Percentiles rank a stretch among this genome's conserved stretches.
Evolutionary conservation across 1,140 invertebrate genomes (phyloP).

Genomic region (Linepithema humile): DNA sequence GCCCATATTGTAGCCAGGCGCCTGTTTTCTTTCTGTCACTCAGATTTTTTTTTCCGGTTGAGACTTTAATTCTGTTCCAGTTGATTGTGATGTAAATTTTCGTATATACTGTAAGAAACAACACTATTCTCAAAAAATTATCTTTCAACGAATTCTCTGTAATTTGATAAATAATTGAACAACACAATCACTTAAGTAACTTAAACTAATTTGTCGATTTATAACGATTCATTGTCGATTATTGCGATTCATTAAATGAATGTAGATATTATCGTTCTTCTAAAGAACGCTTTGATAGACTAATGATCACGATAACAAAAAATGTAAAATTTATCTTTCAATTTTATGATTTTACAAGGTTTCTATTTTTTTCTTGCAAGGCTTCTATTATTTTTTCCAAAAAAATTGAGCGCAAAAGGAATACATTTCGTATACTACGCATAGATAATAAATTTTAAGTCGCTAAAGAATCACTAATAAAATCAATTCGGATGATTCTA

Average conservation of each 20-base stretch:
- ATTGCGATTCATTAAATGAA: too few relatives aligned
- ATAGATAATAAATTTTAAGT: too few relatives aligned
- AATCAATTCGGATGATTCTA: too few relatives aligned
- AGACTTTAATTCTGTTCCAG: slow-evolving; percentile 25
- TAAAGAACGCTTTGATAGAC: neutral
- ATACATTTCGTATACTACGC: too few relatives aligned
- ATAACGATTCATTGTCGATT: neutral
- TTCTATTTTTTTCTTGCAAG: too few relatives aligned
- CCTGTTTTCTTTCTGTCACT: slow-evolving; percentile 39
- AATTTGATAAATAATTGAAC: neutral
- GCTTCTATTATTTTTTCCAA: too few relatives aligned
- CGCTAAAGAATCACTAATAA: too few relatives aligned
- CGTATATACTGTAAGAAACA: neutral
- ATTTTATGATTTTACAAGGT: too few relatives aligned
- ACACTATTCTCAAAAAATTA: neutral
- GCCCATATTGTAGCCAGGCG: neutral
- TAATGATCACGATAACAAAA: too few relatives aligned
- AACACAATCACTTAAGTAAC: neutral
- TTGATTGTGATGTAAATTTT: slow-evolving; percentile 29
- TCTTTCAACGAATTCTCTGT: neutral
- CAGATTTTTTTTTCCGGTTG: neutral
- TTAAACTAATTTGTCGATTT: neutral
- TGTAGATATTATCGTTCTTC: neutral
- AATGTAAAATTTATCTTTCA: too few relatives aligned
- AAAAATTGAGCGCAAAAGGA: too few relatives aligned